Base-by-base conservation (phyloP, 2,888 invertebrate genomes). In the Lepidochrysops patricia region DNA sequence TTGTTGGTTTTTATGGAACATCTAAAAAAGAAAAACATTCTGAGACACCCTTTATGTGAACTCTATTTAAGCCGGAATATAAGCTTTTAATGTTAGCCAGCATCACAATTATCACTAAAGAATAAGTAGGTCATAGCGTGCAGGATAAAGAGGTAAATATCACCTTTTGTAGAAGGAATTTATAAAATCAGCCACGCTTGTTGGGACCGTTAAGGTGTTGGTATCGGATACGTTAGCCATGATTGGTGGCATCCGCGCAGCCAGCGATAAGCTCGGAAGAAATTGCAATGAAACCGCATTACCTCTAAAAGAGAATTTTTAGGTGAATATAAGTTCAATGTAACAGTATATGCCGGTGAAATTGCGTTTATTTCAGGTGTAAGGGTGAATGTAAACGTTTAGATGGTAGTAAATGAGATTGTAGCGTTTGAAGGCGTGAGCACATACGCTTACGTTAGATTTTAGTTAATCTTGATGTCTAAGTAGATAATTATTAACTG, bases 161-260 rank as follows among this genome's bases (percentile, higher is more conserved):
- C 27, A 32, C 60, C 50, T 57, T 62, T 57, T 60, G 78, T 77
- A 74, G 74, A 74, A 74, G 74, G 76, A 76, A 81, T 80, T 80
- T 81, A 79, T 82, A 80, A 77, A 71, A 54, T 63, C 57, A 60
- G 70, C 74, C 71, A 76, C 73, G 76, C 71, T 48, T 60, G 57
- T 49, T 34, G 34, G 48, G 57, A 54, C 52, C 59, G 60, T 62
- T 61, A 57, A 60, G 61, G 70, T 43, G 72, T 73, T 74, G 72
- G 58, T 80, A 83, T 84, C 79, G 82, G 82, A 82, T 81, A 62
- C 57, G 61, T 80, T 78, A 68, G 75, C 75, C 76, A 80, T 81
- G 82, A 82, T 81, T 79, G 79, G 82, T 81, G 79, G 80, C 72
- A 65, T 62, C 63, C 73, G 67, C 66, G 73, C 65, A 65, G 68